Base-by-base conservation (phyloP, 2,797 vertebrate species). In the Tenualosa ilisha region DNA sequence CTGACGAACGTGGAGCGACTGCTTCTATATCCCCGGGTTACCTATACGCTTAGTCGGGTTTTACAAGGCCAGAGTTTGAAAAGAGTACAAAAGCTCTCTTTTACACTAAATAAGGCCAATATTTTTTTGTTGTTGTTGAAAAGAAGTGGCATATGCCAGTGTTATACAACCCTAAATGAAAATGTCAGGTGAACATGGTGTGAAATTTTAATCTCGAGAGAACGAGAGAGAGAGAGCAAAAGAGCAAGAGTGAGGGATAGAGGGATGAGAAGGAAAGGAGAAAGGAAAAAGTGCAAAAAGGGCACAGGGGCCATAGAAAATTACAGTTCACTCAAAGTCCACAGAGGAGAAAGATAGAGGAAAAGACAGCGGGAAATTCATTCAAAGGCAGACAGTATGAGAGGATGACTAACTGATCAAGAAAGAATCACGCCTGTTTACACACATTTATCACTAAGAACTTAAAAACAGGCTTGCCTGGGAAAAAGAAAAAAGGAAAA, bases 61-160 rank as follows among this genome's bases (percentile, higher is more conserved):
- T 79, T 79, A 79, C 72, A 79, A 43, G 72, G 72, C 72, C 72
- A 79, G 37, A 20, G 72, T 46, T 79, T 79, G 17, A 6, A 79
- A 20, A 75, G 46, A 79, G 15, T 79, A 79, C 72, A 79, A 79
- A 79, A 79, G 68, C 22, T 75, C 17, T 75, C 68, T 40, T 75
- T 75, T 75, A 8, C 68, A 43, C 40, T 79, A 46, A 79, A 79
- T 37, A 46, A 79, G 72, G 6, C 37, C 68, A 79, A 9, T 17
- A 43, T 43, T 6, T n/a, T n/a, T n/a, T 68, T 75, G 6, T 68
- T 68, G 1, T 13, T 13, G 13, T 63, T 68, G 43, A 43, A 20
- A 46, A 20, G 9, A 22, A 20, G 72, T 20, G 22, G 72, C 0
- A 43, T 9, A 43, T 22, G 72, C 37, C 72, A 40, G 40, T 37